Base-by-base conservation (phyloP, 2,113 vertebrate genomes). In the Dicrurus megarhynchus region DNA sequence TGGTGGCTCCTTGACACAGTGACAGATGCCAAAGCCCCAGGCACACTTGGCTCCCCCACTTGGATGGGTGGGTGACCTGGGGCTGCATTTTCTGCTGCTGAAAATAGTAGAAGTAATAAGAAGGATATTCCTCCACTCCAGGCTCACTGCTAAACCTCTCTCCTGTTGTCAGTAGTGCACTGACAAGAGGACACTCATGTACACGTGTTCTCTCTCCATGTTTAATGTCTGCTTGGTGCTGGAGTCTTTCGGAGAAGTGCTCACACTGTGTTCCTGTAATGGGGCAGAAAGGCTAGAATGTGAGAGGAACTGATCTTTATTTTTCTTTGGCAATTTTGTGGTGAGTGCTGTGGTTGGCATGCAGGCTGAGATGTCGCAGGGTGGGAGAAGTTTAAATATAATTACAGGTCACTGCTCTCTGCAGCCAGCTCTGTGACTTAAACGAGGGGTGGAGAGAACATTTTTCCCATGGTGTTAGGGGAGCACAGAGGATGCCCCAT, bases 251-350 rank as follows among this genome's bases (percentile, higher is more conserved):
- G 53, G 57, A 80, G 49, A 61, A 80, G 46, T 33, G 70, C 14
- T 85, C 60, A 19, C 23, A 7, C 42, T 52, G 47, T 71, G 52
- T 24, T 79, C 70, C 57, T 93, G 61, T 61, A 49, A 61, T 20
- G 53, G 67, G 28, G 70, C 49, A 97, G 87, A 79, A 93, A 79
- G 53, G 61, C 53, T 68, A n/a, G 49, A 93, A 16, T 52, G 37
- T 0, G 0, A 84, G 57, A 69, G 67, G 41, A 46, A 32, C n/a
- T 50, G 70, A 53, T 57, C 49, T 81, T 84, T 95, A 35, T 59
- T 92, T 95, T 96, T 39, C 77, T 94, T 85, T 7, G 22, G 28
- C 85, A 93, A 24, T 93, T 91, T 85, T 88, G 88, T 87, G 85
- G 74, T 53, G 44, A 79, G 67, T 17, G 20, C 87, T 85, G 82